These are phyloP conservation scores for Onychomys leucogaster DNA, from an alignment of 2,797 vertebrate species.

Conservation along the genomic window DNA sequence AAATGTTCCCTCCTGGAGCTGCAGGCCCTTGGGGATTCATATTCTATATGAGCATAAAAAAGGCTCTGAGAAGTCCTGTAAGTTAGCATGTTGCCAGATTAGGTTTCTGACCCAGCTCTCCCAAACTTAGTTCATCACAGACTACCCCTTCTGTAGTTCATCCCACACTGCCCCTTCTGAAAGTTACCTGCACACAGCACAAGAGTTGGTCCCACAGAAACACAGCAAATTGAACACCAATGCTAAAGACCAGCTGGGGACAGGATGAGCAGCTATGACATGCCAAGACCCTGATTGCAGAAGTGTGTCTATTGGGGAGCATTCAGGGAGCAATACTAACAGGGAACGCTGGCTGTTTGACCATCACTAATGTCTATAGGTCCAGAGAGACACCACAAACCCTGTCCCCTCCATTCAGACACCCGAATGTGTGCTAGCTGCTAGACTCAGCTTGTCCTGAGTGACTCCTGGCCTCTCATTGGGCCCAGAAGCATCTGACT, in stretches of 20 bases:
- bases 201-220: neutral
- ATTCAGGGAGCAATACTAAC: rapidly evolving
- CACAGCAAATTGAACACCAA: neutral
- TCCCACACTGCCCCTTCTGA: neutral
- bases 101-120: neutral
- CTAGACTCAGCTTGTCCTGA: no score
- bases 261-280: neutral
- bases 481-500: neutral
- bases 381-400: neutral
- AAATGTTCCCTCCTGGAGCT: neutral
- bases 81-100: neutral
- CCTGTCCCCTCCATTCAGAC: no score
- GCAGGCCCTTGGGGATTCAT: neutral
- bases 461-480: neutral
- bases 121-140: neutral
- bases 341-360: neutral
- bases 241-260: neutral
- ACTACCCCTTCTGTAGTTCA: neutral
- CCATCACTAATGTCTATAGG: neutral
- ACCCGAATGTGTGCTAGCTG: neutral
- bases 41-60: neutral
- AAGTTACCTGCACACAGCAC: neutral
- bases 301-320: neutral
- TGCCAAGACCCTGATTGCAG: neutral
- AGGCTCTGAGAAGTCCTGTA: conserved; percentile 22